phyloP scores from a whole-genome alignment of 2,113 vertebrate species.

The Chamaetylas fuelleborni region DNA sequence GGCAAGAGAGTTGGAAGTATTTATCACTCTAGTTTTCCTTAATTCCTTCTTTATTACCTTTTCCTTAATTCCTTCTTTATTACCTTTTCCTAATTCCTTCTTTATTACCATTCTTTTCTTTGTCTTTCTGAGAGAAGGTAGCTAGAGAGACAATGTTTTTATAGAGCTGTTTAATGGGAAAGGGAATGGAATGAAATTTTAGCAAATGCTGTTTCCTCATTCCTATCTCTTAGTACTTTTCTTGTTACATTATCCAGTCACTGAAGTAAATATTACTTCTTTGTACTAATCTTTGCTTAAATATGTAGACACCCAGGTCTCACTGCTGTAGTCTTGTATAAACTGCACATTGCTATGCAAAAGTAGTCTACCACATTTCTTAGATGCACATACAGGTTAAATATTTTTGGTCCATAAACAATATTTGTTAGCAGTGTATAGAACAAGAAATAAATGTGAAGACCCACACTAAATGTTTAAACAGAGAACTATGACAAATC shows the following conservation, averaged over 20 bases:
- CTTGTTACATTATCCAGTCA: not conserved
- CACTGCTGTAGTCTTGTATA: not conserved
- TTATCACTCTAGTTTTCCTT: conserved; percentile 22
- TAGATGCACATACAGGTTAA: not conserved
- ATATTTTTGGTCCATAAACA: not conserved
- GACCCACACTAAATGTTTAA: not conserved
- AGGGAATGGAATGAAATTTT: not conserved
- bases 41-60: conserved; percentile 52
- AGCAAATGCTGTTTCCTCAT: not conserved
- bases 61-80: conserved; percentile 54
- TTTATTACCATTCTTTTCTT: conserved; percentile 31
- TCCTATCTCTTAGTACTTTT: not conserved
- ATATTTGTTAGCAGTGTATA: not conserved
- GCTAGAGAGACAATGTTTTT: not conserved
- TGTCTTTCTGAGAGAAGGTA: not conserved
- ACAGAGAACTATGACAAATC: not conserved
- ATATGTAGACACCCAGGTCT: not conserved
- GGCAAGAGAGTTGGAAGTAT: not conserved
- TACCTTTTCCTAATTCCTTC: conserved; percentile 46
- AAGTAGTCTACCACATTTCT: not conserved
- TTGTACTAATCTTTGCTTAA: not conserved
- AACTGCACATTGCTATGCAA: not conserved
- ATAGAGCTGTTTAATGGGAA: not conserved
- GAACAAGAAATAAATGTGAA: not conserved
- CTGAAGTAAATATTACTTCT: not conserved